Percentiles rank a stretch among this genome's conserved stretches.
Conservation (phyloP, 2,113 vertebrate species). For the Elephas maximus region DNA sequence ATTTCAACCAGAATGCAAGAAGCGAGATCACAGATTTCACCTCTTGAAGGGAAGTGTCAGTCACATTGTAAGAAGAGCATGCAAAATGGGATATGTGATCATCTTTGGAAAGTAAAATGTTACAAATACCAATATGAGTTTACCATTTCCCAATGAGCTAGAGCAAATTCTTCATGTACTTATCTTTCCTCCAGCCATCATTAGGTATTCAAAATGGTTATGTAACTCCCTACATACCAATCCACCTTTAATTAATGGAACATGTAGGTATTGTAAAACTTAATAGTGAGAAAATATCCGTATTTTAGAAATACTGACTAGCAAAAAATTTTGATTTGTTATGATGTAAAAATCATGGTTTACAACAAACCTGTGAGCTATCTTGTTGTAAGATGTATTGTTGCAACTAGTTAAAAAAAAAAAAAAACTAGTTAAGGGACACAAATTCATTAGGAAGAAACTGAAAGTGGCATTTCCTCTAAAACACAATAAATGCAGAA, state of each 20-base stretch:
- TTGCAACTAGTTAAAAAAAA: too few relatives aligned
- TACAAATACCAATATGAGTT: background rate
- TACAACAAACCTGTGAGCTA: background rate
- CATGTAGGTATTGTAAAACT: background rate
- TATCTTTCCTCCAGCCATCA: background rate
- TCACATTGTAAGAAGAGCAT: too few relatives aligned
- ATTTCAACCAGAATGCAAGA: background rate
- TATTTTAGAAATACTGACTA: background rate
- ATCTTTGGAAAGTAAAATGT: background rate
- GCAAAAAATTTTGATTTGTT: background rate
- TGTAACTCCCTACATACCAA: background rate
- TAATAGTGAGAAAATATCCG: background rate
- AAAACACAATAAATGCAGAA: background rate
- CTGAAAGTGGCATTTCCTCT: background rate
- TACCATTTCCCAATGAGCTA: too few relatives aligned
- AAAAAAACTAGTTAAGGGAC: background rate
- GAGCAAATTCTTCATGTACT: background rate
- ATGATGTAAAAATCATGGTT: background rate
- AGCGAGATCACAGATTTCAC: background rate
- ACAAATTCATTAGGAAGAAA: background rate
- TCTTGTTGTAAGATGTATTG: background rate
- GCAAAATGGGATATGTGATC: background rate
- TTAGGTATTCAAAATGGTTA: background rate
- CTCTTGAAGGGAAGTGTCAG: background rate
- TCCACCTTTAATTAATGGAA: background rate